Conservation (phyloP, 2,797 vertebrate species). For the Echiichthys vipera region DNA sequence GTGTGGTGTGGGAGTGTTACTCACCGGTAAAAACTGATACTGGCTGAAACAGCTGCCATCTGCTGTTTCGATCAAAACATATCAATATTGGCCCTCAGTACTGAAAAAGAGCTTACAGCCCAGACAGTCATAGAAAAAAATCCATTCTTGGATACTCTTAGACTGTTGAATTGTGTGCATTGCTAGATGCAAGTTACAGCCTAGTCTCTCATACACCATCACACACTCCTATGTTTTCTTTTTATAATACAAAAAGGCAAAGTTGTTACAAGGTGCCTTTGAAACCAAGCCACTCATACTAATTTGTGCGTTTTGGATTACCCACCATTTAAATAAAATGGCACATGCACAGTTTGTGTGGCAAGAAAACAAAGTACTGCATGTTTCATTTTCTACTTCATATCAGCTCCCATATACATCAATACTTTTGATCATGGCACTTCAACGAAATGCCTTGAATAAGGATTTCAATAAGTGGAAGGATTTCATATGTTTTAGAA, state of each 20-base stretch:
- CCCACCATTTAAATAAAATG: background rate
- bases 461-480: too few relatives aligned
- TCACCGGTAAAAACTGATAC: slow-evolving; percentile 13
- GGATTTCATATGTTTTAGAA: too few relatives aligned
- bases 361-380: background rate
- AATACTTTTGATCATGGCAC: too few relatives aligned
- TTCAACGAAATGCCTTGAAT: too few relatives aligned
- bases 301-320: background rate
- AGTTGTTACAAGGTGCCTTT: background rate
- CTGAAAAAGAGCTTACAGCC: slow-evolving; percentile 13
- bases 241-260: background rate
- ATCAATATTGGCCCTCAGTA: slow-evolving; percentile 34
- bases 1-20: slow-evolving; percentile 42
- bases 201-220: background rate
- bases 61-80: slow-evolving; percentile 63
- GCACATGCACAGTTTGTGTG: background rate
- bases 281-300: background rate
- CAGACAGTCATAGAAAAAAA: slow-evolving; percentile 44
- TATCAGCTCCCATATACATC: too few relatives aligned
- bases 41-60: slow-evolving; percentile 44
- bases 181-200: background rate
- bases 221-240: background rate
- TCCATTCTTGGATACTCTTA: slow-evolving; percentile 20
- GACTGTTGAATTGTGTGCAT: background rate
- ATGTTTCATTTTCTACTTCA: too few relatives aligned